Evolutionary conservation across 2,113 vertebrate genomes (phyloP).

Genomic region (Ornithorhynchus anatinus): DNA sequence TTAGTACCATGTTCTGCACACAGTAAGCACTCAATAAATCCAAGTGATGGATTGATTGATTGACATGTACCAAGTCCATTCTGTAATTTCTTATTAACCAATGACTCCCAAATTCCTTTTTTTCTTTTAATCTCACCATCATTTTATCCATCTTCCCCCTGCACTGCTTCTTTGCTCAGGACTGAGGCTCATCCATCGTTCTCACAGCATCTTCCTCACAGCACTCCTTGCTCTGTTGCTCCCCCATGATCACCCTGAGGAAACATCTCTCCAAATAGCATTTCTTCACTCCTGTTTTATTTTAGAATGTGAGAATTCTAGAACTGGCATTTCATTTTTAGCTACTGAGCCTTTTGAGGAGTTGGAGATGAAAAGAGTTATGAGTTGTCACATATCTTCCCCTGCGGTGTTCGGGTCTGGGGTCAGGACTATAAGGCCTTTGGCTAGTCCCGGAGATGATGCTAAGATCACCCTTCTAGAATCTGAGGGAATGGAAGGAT

Average conservation of each 20-base stretch:
- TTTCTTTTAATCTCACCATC: background rate
- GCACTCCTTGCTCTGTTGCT: background rate
- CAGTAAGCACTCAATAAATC: too few species aligned
- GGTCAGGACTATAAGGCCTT: too few species aligned
- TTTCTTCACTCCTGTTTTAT: slow-evolving; percentile 1
- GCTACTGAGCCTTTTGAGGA: slow-evolving; percentile 7
- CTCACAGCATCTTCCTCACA: too few species aligned
- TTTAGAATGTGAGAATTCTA: slow-evolving; percentile 21
- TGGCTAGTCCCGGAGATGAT: too few species aligned
- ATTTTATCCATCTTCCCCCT: background rate
- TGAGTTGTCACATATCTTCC: background rate
- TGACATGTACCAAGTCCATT: too few species aligned
- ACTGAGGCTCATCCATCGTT: too few species aligned
- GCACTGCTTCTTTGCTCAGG: too few species aligned
- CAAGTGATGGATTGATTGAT: too few species aligned
- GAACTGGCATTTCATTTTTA: background rate
- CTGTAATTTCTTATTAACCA: too few species aligned
- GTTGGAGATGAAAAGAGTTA: background rate
- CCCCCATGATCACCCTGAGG: background rate
- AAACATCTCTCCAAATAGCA: background rate
- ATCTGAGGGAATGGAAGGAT: background rate
- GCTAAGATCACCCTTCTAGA: background rate
- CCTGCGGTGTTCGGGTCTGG: background rate
- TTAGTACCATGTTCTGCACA: too few species aligned
- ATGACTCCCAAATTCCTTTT: too few species aligned